Evolutionary conservation across 2,113 vertebrate genomes (phyloP), one percentile per base, ranked within the genome.

Genomic region (Montifringilla adamsi): DNA sequence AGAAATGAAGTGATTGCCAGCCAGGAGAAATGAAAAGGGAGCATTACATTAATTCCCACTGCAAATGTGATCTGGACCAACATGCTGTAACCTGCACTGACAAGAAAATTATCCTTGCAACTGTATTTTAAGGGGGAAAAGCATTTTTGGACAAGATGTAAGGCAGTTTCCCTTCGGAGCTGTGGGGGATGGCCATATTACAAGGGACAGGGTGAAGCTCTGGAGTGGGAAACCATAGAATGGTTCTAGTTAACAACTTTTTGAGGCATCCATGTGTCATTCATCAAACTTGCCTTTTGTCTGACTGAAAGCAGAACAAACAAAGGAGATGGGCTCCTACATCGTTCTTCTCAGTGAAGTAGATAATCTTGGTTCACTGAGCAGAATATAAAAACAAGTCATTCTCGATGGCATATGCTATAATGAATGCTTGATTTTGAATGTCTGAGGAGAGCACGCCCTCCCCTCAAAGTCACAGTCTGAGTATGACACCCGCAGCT

Each of bases 21-120:
- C 94, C 84, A 77, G 78, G 23, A 96, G 92, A 95, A 94, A 89
- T 91, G 77, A 85, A 95, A 96, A 95, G 81, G 87, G 81, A 94
- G 80, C 84, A 90, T 90, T 96, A 75, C 63, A 79, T 92, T 94
- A 91, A 88, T 93, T 94, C 74, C 74, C 77, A 59, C 80, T 85
- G 81, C 74, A 95, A 85, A 94, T 62, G 58, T 76, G 89, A 89
- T 89, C 84, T 66, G 72, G 77, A 95, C 89, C 94, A 91, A 89
- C 74, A 93, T 92, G 84, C 92, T 87, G 44, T 84, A 89, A 81
- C 86, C 63, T 87, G n/a, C 52, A 46, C 60, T 79, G 77, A 80
- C 87, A 79, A 69, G 80, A 88, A 97, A 94, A 96, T 92, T 58
- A 84, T 53, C 49, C 41, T 75, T 81, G n/a, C 18, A 41, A 56